Base-by-base conservation (phyloP, 2,797 vertebrate species). In the Syngnathus acus region DNA sequence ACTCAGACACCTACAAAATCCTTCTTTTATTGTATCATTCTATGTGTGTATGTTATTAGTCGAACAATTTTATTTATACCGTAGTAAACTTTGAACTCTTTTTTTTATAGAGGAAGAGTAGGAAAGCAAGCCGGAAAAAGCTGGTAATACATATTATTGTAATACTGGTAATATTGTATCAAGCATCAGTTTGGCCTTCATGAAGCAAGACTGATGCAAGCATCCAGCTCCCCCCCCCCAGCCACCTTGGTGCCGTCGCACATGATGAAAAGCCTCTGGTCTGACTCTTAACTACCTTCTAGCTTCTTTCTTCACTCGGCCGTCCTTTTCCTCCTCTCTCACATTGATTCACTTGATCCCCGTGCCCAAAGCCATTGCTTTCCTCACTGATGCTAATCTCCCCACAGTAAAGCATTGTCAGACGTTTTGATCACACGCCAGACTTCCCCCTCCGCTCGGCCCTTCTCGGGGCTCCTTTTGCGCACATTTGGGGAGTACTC, bases 341-440 rank as follows among this genome's bases (percentile, higher is more conserved):
- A n/a, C 72, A 71, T 71, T 73, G 72, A 81, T 79, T 84, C 68
- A 66, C 42, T 78, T 78, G 60, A 62, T 26, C 75, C 67, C 65
- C 61, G 50, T 67, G 67, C 43, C 68, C 68, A 55, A 61, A 48
- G 65, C 60, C 61, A 16, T 73, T 70, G 64, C 64, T 13, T 54
- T 77, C 72, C 68, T 62, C 60, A 53, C 59, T 62, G 73, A 78
- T 79, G 74, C n/a, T 80, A 69, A 77, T 81, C 72, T 82, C 83
- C 76, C 76, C 39, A 68, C 78, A 68, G 81, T 79, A 67, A 68
- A 57, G 67, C 61, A 65, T 70, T 68, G 78, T 82, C 74, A 79
- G 78, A 76, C 82, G 84, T 80, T 86, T 80, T 86, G 86, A 88
- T 86, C 83, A 77, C 67, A 78, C 66, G 66, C 75, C 68, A 65